phyloP scores from a whole-genome alignment of 2,797 vertebrate genomes.

The Knipowitschia caucasica region DNA sequence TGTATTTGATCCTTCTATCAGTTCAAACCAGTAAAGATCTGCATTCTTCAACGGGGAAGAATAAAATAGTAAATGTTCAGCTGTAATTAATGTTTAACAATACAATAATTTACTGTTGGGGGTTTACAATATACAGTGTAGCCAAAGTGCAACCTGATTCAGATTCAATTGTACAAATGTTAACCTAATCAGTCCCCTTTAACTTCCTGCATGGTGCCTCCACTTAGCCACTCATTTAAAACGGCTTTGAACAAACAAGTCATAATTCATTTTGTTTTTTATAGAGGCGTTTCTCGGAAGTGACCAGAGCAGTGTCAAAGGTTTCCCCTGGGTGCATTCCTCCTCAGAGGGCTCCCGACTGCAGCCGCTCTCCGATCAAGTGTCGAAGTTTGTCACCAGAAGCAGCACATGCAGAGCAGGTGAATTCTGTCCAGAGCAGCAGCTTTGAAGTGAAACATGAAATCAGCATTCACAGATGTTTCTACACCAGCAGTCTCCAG shows the following conservation, averaged over 20 bases:
- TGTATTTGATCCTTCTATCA: no score
- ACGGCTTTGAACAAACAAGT: constrained; percentile 15
- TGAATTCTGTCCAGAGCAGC: not conserved
- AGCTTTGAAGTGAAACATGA: not conserved
- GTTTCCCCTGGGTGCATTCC: constrained; percentile 31
- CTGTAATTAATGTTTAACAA: no score
- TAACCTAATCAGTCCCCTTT: not conserved
- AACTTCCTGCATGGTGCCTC: not conserved
- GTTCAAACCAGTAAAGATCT: no score
- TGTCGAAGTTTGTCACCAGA: constrained; percentile 8
- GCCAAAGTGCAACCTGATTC: no score
- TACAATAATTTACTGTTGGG: no score
- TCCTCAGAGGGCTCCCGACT: constrained; percentile 12
- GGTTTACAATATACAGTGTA: no score
- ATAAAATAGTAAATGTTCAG: no score
- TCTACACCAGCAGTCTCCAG: no score
- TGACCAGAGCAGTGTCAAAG: constrained; percentile 28
- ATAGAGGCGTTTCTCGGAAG: constrained; percentile 27
- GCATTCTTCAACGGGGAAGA: no score
- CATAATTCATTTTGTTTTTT: constrained; percentile 23
- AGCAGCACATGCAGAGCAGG: not conserved
- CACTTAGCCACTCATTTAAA: not conserved
- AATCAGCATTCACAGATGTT: not conserved
- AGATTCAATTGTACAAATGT: not conserved
- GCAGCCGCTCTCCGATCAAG: constrained; percentile 16